Conservation (phyloP, 2,888 invertebrate genomes). For the Xestia rhomboidea region DNA sequence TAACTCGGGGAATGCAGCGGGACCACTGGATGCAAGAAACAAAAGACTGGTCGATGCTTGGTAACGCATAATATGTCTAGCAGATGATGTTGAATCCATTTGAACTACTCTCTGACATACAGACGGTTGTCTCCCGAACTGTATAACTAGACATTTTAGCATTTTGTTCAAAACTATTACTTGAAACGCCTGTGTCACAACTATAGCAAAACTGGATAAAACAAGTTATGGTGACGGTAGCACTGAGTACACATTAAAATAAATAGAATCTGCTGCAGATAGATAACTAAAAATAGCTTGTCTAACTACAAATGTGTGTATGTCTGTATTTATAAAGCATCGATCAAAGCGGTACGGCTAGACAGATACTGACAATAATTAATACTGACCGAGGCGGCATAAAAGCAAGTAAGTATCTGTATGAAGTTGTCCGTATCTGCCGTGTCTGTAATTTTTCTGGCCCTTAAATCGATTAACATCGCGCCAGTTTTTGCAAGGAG, state of each 20-base stretch:
- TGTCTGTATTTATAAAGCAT: background rate
- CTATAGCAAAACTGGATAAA: background rate
- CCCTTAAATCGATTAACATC: background rate
- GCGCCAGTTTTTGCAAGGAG: background rate
- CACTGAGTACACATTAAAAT: constrained; percentile 26
- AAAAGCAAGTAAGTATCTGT: background rate
- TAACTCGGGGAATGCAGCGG: background rate
- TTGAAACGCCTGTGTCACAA: background rate
- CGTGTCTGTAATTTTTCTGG: background rate
- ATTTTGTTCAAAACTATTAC: no score
- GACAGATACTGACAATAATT: background rate
- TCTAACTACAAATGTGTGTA: constrained; percentile 3
- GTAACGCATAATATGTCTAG: background rate
- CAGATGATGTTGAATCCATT: background rate
- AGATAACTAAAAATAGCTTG: constrained; percentile 31
- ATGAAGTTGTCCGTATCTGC: background rate
- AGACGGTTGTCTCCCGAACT: background rate
- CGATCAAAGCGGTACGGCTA: background rate
- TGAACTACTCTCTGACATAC: background rate
- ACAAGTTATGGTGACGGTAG: constrained; percentile 38
- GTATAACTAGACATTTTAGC: background rate
- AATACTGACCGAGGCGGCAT: background rate
- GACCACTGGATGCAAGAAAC: background rate
- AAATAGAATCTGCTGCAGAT: constrained; percentile 22
- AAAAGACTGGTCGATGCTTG: background rate